A percentile compares a stretch with the other conserved stretches of the same genome.
Evolutionary conservation across 1,140 invertebrate species (phyloP).

Genomic region (Pentalonia nigronervosa): DNA sequence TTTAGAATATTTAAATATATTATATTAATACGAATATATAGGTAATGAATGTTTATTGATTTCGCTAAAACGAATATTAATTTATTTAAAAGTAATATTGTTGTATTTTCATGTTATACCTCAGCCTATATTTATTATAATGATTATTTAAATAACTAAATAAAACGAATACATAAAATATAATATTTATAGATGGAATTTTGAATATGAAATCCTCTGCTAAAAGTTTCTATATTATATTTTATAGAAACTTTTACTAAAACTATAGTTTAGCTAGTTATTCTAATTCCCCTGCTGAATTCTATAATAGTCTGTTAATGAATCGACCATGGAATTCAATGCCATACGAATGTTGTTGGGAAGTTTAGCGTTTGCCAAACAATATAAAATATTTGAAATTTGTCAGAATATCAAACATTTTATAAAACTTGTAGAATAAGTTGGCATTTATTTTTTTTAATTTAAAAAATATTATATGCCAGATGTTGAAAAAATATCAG

Average conservation of each 20-base stretch:
- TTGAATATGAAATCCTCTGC: background rate
- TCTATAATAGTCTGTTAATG: slow-evolving; percentile 6
- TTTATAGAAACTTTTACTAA: background rate
- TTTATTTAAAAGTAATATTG: background rate
- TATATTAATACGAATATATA: background rate
- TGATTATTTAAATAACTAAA: background rate
- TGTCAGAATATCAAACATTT: background rate
- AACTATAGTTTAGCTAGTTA: background rate
- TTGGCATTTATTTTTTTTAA: background rate
- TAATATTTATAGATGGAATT: background rate
- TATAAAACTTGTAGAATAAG: background rate
- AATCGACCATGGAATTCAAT: slow-evolving; percentile 20
- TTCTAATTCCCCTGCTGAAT: slow-evolving; percentile 25
- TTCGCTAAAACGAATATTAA: background rate
- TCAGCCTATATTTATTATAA: background rate
- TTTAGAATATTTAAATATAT: background rate
- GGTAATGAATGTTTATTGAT: background rate
- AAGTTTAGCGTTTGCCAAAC: background rate
- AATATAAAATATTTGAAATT: background rate
- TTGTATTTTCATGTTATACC: background rate
- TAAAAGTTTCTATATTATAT: background rate
- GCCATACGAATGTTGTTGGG: background rate
- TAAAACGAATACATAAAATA: background rate
- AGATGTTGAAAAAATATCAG: background rate
- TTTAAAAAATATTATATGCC: background rate